Evolutionary conservation across 2,888 invertebrate species (phyloP), one percentile per base, ranked within the genome.

Genomic region (Mimachlamys varia): DNA sequence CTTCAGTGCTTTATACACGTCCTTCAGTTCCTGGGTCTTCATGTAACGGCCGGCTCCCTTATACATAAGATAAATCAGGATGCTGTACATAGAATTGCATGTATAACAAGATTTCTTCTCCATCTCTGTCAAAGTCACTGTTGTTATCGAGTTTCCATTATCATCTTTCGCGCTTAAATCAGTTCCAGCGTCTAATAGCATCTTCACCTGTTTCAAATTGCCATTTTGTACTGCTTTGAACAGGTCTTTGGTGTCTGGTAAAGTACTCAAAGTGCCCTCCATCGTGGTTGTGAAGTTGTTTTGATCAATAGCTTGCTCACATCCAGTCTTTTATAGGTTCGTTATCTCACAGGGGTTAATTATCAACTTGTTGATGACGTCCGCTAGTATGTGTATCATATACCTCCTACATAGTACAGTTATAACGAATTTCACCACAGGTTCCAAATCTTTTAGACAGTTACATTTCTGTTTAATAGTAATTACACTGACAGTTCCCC

Each of bases 101-200:
- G 22, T 62, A 22, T 22, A 7, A 10, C n/a, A 7, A 4, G 62
- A 62, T 62, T 19, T n/a, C 22, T 62, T 62, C 2, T 62, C 22
- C 62, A 62, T 22, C 62, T 62, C n/a, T 62, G 62, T 22, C 62
- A 62, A n/a, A n/a, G 62, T n/a, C 22, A n/a, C 62, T n/a, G 22
- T 62, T n/a, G 22, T n/a, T 1, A 62, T 62, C 7, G 62, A 62
- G n/a, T 62, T 62, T 62, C 62, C 62, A 62, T 22, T 17, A n/a
- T 62, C n/a, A 62, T 62, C 62, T n/a, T 62, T 62, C n/a, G 2
- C 7, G 7, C 22, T n/a, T 62, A 62, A 62, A 62, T 17, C 7
- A 22, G n/a, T 62, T 62, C 62, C 62, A 17, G 62, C 62, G 62
- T 62, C n/a, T 62, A 62, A 62, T n/a, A 62, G 62, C 62, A 62